These are phyloP conservation scores for Ectemnius cavifrons DNA, from an alignment of 2,888 invertebrate species.

Conservation along the genomic window DNA sequence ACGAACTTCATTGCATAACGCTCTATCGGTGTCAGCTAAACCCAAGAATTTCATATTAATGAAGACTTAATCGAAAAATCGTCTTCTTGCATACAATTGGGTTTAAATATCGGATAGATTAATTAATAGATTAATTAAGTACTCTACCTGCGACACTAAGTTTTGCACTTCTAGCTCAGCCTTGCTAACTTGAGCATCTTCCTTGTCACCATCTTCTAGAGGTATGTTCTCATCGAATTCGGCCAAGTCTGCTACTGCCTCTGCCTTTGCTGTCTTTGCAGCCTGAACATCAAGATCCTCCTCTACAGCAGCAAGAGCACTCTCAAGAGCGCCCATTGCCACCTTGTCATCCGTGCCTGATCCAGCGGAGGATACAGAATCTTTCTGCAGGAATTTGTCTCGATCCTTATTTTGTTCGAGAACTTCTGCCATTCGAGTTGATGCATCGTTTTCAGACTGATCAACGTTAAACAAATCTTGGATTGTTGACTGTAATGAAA, in stretches of 20 bases:
- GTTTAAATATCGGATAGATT: neutral
- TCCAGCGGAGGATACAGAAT: conserved; percentile 56
- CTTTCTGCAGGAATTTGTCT: conserved; percentile 73
- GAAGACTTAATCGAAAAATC: neutral
- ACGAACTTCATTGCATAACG: conserved; percentile 96
- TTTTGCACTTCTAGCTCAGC: conserved; percentile 87
- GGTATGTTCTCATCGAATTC: conserved; percentile 98
- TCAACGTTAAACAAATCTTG: conserved; percentile 94
- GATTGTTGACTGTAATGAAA: conserved; percentile 86
- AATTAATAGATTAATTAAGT: no score
- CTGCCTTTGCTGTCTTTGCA: conserved; percentile 92
- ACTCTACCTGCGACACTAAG: conserved; percentile 84
- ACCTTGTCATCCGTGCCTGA: conserved; percentile 79
- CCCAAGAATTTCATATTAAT: conserved; percentile 1
- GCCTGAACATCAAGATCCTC: conserved; percentile 97
- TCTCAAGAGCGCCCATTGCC: conserved; percentile 85
- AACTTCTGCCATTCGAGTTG: conserved; percentile 81
- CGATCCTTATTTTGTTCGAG: conserved; percentile 79
- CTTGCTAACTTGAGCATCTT: conserved; percentile 83
- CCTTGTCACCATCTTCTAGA: conserved; percentile 83
- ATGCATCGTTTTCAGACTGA: conserved; percentile 81
- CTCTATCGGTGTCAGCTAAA: conserved; percentile 94
- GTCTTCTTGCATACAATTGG: neutral
- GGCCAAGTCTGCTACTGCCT: conserved; percentile 92
- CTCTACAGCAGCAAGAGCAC: conserved; percentile 93